These are phyloP conservation scores for Antheraea pernyi DNA, from an alignment of 1,140 invertebrate species.

Conservation along the genomic window DNA sequence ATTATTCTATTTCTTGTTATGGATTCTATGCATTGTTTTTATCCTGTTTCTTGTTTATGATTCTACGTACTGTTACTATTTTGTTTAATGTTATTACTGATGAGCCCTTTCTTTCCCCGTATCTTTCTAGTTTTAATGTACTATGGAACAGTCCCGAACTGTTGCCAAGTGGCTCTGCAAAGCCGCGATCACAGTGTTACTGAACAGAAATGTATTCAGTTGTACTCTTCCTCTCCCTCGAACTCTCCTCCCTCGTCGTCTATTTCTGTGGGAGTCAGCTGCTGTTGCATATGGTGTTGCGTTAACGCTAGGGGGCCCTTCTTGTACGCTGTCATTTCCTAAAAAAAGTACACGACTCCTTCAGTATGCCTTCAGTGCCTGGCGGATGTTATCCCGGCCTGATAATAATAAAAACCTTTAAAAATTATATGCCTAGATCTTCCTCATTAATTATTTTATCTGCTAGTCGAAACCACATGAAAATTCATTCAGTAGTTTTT, in stretches of 20 bases:
- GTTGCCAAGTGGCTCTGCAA: not conserved
- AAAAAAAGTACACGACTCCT: slow-evolving; percentile 23
- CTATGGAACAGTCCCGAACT: not conserved
- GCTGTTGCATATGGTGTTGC: slow-evolving; percentile 76
- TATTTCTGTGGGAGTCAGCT: slow-evolving; percentile 74
- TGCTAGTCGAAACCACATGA: too few species aligned
- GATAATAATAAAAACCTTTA: too few species aligned
- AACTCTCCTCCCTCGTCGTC: slow-evolving; percentile 79
- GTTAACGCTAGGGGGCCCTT: slow-evolving; percentile 81
- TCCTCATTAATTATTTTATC: too few species aligned
- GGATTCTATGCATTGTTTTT: too few species aligned
- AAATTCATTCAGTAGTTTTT: too few species aligned
- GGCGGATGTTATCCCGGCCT: too few species aligned
- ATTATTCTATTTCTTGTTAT: too few species aligned
- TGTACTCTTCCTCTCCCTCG: slow-evolving; percentile 62
- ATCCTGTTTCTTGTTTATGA: too few species aligned
- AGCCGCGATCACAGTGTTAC: not conserved
- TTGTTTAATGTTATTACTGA: not conserved
- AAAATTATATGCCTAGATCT: too few species aligned
- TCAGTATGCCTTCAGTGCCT: too few species aligned
- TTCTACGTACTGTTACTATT: too few species aligned
- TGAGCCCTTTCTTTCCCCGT: not conserved
- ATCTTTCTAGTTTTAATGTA: not conserved
- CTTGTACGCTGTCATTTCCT: slow-evolving; percentile 91
- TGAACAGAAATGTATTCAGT: slow-evolving; percentile 32